Evolutionary conservation across 2,888 invertebrate species (phyloP).

Genomic region (Apodemia zela): DNA sequence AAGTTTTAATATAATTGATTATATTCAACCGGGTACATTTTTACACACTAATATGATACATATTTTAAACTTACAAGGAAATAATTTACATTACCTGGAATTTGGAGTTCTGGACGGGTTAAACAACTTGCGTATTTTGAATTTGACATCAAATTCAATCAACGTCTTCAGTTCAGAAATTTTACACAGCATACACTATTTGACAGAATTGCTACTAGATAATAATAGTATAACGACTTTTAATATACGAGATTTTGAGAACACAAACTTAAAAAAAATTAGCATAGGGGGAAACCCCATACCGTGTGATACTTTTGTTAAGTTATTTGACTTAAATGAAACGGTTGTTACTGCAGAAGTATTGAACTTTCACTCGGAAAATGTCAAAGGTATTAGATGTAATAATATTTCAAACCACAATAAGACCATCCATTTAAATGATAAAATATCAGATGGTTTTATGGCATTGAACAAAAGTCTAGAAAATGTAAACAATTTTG

Average conservation of each 20-base stretch:
- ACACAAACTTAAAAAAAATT: not conserved
- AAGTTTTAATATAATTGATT: not conserved
- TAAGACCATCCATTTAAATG: too few relatives aligned
- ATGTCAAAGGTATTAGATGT: too few relatives aligned
- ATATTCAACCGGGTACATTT: not conserved
- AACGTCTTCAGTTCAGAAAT: not conserved
- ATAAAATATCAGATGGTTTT: too few relatives aligned
- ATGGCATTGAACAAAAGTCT: not conserved
- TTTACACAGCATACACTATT: not conserved
- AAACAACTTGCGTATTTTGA: not conserved
- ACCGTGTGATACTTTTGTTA: not conserved
- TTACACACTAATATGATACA: not conserved
- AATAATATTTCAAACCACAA: too few relatives aligned
- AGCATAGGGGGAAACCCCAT: not conserved
- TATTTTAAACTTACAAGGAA: not conserved
- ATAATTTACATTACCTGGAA: not conserved
- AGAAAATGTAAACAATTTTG: not conserved
- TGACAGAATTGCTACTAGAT: not conserved
- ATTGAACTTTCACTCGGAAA: too few relatives aligned
- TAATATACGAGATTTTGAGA: not conserved
- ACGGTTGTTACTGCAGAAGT: too few relatives aligned
- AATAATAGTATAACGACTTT: not conserved
- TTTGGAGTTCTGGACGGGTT: constrained; percentile 1
- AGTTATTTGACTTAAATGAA: too few relatives aligned
- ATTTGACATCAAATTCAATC: not conserved